phyloP scores from a whole-genome alignment of 2,113 vertebrate species.

The Chionomys nivalis region DNA sequence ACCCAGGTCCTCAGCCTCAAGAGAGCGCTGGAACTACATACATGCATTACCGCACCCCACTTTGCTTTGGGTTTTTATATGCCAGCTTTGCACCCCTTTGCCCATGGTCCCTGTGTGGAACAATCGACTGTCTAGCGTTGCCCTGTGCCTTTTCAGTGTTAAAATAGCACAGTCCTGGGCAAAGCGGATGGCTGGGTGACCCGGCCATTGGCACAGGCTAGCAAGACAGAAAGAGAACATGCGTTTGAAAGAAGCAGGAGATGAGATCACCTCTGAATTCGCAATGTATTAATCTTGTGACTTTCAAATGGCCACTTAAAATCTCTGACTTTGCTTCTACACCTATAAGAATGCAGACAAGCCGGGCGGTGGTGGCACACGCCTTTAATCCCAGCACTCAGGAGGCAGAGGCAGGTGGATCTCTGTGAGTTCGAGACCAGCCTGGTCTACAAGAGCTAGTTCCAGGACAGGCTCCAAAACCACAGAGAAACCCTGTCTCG shows the following conservation, averaged over 20 bases:
- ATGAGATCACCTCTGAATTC: not conserved
- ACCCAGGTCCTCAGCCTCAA: not conserved
- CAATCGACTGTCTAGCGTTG: not conserved
- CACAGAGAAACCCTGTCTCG: too few relatives aligned
- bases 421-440: too few relatives aligned
- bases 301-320: constrained; percentile 52
- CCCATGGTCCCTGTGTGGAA: not conserved
- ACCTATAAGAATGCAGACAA: not conserved
- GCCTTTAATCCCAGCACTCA: too few relatives aligned
- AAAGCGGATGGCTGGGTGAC: not conserved
- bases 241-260: not conserved
- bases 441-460: too few relatives aligned
- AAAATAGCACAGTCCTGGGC: not conserved
- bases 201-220: not conserved
- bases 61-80: not conserved
- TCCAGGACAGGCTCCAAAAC: too few relatives aligned
- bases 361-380: too few relatives aligned
- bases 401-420: too few relatives aligned
- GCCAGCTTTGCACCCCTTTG: not conserved
- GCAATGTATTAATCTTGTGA: not conserved
- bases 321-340: not conserved
- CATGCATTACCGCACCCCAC: too few relatives aligned
- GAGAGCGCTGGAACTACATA: not conserved
- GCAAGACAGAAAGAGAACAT: not conserved
- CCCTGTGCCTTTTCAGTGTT: not conserved